These are phyloP conservation scores for Bradypus variegatus DNA, from an alignment of 2,797 vertebrate species.

Conservation along the genomic window DNA sequence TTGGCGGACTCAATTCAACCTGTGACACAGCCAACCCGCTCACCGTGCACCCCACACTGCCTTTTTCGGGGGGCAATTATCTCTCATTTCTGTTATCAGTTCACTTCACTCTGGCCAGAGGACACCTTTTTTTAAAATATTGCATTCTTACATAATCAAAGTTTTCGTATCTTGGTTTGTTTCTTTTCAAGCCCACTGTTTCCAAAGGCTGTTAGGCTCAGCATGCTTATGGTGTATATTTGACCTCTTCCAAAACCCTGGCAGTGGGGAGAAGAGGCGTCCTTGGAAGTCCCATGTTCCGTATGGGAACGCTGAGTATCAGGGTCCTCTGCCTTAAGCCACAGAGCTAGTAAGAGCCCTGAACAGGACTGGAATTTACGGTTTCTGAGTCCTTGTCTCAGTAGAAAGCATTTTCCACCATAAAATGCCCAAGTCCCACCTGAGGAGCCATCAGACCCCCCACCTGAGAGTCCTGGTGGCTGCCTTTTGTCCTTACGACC, in stretches of 20 bases:
- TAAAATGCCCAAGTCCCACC: not conserved
- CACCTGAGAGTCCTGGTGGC: not conserved
- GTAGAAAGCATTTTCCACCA: not conserved
- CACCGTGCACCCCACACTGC: rapidly evolving
- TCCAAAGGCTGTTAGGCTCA: not conserved
- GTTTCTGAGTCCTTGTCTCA: not conserved
- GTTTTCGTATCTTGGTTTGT: not conserved
- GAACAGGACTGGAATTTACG: not conserved
- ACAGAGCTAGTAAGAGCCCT: not conserved
- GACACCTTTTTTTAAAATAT: not conserved
- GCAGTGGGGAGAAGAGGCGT: not conserved
- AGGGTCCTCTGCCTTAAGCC: not conserved
- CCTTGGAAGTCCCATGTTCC: not conserved
- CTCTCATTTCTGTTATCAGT: too few relatives aligned
- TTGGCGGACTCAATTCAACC: too few relatives aligned
- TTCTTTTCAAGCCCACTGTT: not conserved
- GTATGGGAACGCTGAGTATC: not conserved
- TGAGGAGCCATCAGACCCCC: not conserved
- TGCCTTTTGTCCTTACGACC: not conserved
- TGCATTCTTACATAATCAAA: not conserved
- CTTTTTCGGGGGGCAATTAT: not conserved
- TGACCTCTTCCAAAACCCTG: not conserved
- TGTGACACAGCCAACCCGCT: too few relatives aligned
- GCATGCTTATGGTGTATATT: not conserved
- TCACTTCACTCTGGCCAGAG: not conserved